Evolutionary conservation across 2,113 vertebrate species (phyloP).

Genomic region (Micromys minutus): DNA sequence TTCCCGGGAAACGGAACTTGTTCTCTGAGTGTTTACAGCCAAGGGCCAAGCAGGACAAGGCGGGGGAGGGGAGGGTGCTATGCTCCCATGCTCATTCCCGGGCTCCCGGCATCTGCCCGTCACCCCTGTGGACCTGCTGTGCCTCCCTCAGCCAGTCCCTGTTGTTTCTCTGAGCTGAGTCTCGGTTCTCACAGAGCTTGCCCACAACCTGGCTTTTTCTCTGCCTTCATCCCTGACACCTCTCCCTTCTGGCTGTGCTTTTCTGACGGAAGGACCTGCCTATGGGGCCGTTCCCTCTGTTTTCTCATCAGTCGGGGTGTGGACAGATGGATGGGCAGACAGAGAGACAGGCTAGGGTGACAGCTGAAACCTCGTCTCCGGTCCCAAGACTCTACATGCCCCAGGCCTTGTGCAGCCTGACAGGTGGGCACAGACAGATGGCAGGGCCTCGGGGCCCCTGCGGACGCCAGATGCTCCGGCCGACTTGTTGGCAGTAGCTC

Average conservation of each 20-base stretch:
- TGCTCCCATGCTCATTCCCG: not conserved
- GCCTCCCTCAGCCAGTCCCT: not conserved
- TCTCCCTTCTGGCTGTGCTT: not conserved
- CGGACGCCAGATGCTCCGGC: constrained; percentile 55
- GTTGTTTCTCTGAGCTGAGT: not conserved
- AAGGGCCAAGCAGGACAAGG: constrained; percentile 57
- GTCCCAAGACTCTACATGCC: not conserved
- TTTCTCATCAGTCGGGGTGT: not conserved
- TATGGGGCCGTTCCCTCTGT: not conserved
- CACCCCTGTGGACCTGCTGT: not conserved
- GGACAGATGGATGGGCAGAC: constrained; percentile 43
- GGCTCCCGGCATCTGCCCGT: not conserved
- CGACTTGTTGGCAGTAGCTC: constrained; percentile 55
- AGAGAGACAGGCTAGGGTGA: constrained; percentile 22
- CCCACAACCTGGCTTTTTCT: not conserved
- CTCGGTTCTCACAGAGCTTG: not conserved
- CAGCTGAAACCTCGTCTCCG: constrained; percentile 11
- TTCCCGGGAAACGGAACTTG: constrained; percentile 81
- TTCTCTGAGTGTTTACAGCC: constrained; percentile 79
- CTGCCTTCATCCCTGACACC: not conserved
- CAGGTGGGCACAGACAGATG: constrained; percentile 73
- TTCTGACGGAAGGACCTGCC: not conserved
- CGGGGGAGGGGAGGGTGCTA: not conserved
- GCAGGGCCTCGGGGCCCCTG: constrained; percentile 29
- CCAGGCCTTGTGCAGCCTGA: constrained; percentile 3